A percentile compares a stretch with the other conserved stretches of the same genome.
phyloP scores from a whole-genome alignment of 2,113 vertebrate species.

The Calonectris borealis region DNA sequence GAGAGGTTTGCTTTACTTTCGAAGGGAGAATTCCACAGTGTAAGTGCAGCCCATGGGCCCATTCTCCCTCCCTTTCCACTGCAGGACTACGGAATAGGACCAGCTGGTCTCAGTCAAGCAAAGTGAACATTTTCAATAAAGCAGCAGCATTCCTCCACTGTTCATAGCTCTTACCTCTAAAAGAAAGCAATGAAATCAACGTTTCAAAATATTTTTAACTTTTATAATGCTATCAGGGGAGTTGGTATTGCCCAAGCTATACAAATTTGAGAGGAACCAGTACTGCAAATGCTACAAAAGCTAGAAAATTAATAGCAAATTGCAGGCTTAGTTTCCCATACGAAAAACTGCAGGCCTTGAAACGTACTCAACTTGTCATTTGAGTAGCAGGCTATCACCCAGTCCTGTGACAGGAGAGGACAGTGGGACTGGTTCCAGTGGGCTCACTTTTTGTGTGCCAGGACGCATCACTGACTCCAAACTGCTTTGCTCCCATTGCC shows the following conservation, averaged over 20 bases:
- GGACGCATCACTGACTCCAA: slow-evolving; percentile 80
- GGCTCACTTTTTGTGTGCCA: not conserved
- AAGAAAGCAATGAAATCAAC: not conserved
- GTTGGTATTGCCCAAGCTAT: not conserved
- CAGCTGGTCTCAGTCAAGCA: not conserved
- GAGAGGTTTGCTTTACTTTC: not conserved
- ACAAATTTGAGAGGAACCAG: not conserved
- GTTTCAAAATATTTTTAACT: not conserved
- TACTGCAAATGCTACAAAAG: not conserved
- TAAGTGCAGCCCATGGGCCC: not conserved
- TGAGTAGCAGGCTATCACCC: not conserved
- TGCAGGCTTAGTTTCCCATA: not conserved
- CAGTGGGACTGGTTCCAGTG: not conserved
- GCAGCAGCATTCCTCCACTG: not conserved
- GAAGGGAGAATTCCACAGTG: not conserved
- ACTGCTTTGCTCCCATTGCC: slow-evolving; percentile 75
- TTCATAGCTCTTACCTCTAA: not conserved
- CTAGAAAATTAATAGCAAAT: not conserved
- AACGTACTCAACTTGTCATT: accelerated
- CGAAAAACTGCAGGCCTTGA: not conserved
- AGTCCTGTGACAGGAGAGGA: not conserved
- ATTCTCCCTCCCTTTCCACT: not conserved
- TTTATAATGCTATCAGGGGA: not conserved
- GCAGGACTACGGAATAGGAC: not conserved
- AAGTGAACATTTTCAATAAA: not conserved